Evolutionary conservation across 1,140 invertebrate species (phyloP).

Genomic region (Drosophila lowei): DNA sequence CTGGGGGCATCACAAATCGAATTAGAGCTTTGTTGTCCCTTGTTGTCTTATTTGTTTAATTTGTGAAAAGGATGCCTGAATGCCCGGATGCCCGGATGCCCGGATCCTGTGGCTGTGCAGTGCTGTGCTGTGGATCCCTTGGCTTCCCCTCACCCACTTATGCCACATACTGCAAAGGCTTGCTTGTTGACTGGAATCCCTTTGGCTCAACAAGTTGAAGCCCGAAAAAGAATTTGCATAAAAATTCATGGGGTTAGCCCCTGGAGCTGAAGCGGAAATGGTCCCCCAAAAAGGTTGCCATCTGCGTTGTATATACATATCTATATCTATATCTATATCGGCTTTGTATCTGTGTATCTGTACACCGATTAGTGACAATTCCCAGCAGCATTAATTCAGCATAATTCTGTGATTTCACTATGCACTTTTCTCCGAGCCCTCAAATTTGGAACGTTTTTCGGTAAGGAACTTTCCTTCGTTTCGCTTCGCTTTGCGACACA

Average conservation of each 20-base stretch:
- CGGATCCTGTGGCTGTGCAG: background rate
- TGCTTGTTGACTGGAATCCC: slow-evolving; percentile 35
- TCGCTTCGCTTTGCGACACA: no score
- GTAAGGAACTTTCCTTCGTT: no score
- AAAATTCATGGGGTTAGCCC: slow-evolving; percentile 60
- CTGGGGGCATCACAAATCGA: slow-evolving; percentile 56
- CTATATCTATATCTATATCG: background rate
- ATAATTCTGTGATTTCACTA: slow-evolving; percentile 56
- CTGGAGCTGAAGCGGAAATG: background rate
- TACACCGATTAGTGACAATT: slow-evolving; percentile 34
- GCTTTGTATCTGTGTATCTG: background rate
- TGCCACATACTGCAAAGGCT: no score
- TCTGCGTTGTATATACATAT: background rate
- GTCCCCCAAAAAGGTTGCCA: no score
- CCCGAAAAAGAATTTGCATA: slow-evolving; percentile 70
- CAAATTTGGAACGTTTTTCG: no score
- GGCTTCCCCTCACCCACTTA: background rate
- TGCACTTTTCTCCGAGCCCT: background rate
- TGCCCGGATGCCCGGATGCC: no score
- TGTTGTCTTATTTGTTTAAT: slow-evolving; percentile 79
- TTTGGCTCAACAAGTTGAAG: slow-evolving; percentile 48
- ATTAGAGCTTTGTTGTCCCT: slow-evolving; percentile 56
- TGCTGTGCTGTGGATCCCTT: no score
- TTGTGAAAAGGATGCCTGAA: slow-evolving; percentile 48
- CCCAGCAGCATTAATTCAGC: slow-evolving; percentile 56